Evolutionary conservation across 2,888 invertebrate genomes (phyloP).

Genomic region (Ceratothoa steindachneri): DNA sequence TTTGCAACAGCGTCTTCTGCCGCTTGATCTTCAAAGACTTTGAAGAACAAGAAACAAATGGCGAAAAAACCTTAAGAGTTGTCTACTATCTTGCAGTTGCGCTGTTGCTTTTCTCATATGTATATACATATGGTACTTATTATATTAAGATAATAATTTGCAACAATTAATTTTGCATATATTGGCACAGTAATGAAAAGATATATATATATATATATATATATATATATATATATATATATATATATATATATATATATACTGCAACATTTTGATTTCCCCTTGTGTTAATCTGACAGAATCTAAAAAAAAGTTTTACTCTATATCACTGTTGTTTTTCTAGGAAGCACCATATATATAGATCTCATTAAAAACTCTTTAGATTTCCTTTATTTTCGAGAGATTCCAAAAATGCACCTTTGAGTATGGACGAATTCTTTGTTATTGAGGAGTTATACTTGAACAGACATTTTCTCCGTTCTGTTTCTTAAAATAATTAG

Average conservation of each 20-base stretch:
- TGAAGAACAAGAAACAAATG: too few species aligned
- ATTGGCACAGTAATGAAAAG: neutral
- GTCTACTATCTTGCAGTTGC: too few species aligned
- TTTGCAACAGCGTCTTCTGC: too few species aligned
- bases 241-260: neutral
- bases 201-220: constrained; percentile 14
- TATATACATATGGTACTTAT: too few species aligned
- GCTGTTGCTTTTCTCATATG: too few species aligned
- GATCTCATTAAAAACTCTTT: neutral
- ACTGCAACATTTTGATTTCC: neutral
- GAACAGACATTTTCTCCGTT: too few species aligned
- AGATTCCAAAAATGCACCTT: neutral
- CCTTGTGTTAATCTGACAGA: neutral
- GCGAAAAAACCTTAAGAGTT: too few species aligned
- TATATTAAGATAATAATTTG: too few species aligned
- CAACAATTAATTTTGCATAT: too few species aligned
- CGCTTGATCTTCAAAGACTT: too few species aligned
- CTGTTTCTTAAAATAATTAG: too few species aligned
- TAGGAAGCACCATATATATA: constrained; percentile 10
- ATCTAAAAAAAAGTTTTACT: neutral
- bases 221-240: constrained; percentile 15
- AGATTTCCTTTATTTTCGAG: neutral
- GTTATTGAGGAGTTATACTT: neutral
- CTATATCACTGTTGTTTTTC: neutral
- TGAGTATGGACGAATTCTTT: neutral